These are phyloP conservation scores for Lathamus discolor DNA, from an alignment of 2,113 vertebrate species.

Conservation along the genomic window DNA sequence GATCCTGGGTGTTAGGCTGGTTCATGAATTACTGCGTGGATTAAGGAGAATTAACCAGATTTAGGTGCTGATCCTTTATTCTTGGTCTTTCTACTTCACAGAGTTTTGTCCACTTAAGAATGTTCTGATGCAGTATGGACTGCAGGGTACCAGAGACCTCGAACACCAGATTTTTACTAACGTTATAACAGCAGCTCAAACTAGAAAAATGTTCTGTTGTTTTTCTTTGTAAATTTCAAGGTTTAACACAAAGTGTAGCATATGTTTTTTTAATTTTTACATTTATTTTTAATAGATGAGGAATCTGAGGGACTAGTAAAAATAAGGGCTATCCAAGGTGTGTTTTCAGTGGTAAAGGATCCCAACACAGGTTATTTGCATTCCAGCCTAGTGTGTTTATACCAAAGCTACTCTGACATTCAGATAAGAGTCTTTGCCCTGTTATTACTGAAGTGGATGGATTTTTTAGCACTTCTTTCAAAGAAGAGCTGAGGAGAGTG, in stretches of 20 bases:
- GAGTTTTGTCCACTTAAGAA: neutral
- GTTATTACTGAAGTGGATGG: neutral
- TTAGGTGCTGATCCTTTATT: neutral
- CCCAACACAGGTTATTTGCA: neutral
- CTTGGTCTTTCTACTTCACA: neutral
- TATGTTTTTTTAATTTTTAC: neutral
- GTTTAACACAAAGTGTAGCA: neutral
- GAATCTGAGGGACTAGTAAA: neutral
- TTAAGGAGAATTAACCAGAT: neutral
- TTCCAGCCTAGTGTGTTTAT: neutral
- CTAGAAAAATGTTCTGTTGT: neutral
- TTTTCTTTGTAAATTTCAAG: neutral
- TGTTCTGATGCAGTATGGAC: accelerated
- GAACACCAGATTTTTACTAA: neutral
- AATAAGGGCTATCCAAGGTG: neutral
- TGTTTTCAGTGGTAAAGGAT: neutral
- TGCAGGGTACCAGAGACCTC: neutral
- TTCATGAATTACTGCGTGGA: neutral
- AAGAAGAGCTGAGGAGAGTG: neutral
- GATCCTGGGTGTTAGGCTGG: accelerated
- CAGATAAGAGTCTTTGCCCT: neutral
- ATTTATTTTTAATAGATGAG: neutral
- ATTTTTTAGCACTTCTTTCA: neutral
- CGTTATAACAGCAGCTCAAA: neutral
- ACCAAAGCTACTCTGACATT: neutral